These are phyloP conservation scores for Bambusicola thoracicus DNA, from an alignment of 2,113 vertebrate genomes.

Conservation along the genomic window DNA sequence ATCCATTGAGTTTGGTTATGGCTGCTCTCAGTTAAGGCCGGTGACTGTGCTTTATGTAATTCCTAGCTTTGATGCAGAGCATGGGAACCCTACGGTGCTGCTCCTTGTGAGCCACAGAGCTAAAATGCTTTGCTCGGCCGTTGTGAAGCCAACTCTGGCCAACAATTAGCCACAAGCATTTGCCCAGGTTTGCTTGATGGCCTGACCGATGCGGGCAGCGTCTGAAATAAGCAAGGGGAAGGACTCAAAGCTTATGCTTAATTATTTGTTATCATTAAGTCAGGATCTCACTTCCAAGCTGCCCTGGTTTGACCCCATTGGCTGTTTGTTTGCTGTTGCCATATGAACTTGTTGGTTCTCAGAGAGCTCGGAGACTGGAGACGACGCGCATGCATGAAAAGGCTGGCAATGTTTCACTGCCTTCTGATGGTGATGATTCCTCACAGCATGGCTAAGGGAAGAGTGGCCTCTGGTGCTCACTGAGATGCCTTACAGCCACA, in stretches of 20 bases:
- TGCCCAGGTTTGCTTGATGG: background rate
- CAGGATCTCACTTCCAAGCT: background rate
- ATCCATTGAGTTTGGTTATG: background rate
- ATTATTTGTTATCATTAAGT: background rate
- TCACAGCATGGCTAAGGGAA: background rate
- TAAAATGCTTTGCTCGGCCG: background rate
- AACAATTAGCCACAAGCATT: background rate
- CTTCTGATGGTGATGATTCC: background rate
- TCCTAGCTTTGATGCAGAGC: background rate
- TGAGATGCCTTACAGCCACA: background rate
- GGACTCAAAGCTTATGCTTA: background rate
- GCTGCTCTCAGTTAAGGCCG: background rate
- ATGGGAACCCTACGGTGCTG: background rate
- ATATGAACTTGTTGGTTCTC: background rate
- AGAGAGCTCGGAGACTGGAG: background rate
- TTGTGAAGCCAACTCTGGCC: background rate
- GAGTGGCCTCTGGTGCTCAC: constrained; percentile 73
- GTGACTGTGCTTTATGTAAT: rapidly evolving
- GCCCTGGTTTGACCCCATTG: too few relatives aligned
- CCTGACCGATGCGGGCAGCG: background rate
- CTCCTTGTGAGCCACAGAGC: background rate
- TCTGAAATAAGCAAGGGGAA: background rate
- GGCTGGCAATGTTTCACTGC: background rate
- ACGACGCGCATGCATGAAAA: background rate
- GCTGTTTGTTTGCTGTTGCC: background rate